These are phyloP conservation scores for Sclerurus mexicanus DNA, from an alignment of 2,113 vertebrate genomes.

Conservation along the genomic window DNA sequence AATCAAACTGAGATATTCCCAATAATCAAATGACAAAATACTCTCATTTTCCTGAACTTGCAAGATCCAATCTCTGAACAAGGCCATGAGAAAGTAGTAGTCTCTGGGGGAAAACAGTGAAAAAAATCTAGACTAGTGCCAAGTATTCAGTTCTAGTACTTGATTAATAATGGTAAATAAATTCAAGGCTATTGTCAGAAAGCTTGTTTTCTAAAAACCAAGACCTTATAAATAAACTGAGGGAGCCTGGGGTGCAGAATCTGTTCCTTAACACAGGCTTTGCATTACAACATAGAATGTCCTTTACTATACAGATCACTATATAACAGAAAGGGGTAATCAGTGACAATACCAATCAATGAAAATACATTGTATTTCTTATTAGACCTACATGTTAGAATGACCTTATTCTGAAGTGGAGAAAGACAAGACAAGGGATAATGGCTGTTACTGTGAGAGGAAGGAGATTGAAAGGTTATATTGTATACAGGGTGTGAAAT, in stretches of 20 bases:
- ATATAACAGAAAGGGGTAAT: constrained; percentile 61
- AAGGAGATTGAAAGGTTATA: constrained; percentile 36
- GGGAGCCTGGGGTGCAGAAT: constrained; percentile 55
- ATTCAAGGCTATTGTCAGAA: constrained; percentile 17
- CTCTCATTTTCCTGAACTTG: background rate
- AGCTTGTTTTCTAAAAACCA: background rate
- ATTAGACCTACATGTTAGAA: constrained; percentile 60
- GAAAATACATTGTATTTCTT: constrained; percentile 72
- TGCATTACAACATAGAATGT: constrained; percentile 73
- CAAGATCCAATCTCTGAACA: background rate
- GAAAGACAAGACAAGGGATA: constrained; percentile 38
- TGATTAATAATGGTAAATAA: background rate
- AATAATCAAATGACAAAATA: background rate
- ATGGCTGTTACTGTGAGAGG: background rate
- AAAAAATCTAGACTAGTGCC: background rate
- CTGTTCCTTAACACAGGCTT: constrained; percentile 75
- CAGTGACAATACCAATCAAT: constrained; percentile 66
- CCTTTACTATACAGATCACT: constrained; percentile 71
- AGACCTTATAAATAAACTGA: background rate
- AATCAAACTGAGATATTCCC: constrained; percentile 7
- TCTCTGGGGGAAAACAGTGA: background rate
- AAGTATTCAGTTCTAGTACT: background rate
- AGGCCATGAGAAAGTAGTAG: background rate
- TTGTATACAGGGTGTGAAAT: background rate
- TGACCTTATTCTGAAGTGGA: constrained; percentile 66